Evolutionary conservation across 2,797 vertebrate species (phyloP), one percentile per base, ranked within the genome.

Genomic region (Crocodylus rhombifer): DNA sequence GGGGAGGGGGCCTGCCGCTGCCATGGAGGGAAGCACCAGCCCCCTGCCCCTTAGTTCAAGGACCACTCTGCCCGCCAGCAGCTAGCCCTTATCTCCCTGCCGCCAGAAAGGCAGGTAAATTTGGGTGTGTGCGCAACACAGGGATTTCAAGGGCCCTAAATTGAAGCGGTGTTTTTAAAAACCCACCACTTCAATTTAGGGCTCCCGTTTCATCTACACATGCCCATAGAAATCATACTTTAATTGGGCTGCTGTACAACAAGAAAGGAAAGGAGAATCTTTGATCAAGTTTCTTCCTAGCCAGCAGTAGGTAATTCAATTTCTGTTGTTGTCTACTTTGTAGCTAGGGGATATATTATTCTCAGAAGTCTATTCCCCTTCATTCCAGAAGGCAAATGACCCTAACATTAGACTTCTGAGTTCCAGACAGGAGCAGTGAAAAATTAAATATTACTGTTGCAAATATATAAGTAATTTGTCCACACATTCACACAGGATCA

Each of bases 351-450:
- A 91, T 42, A 77, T 17, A 90, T 57, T 91, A 58, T 90, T 97
- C 91, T 88, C 87, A 58, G 77, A 80, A 82, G 78, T 61, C 73
- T 78, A 87, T 42, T 94, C 91, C 51, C 76, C 26, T 86, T 97
- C 88, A 76, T 86, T 96, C 91, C 88, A 91, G 92, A 96, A 94
- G 89, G n/a, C 61, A 91, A 97, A 95, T n/a, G 76, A 96, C 87
- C 4, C 1, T 82, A 86, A 96, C 77, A 87, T 96, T 89, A 87
- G 77, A 84, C 77, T 79, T 76, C 42, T 61, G 81, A 42, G 21
- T 30, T 79, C 74, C 65, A 85, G 82, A 94, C 95, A 84, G 87
- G 55, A 87, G 77, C 77, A 91, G 86, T 88, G 89, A 88, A 65
- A 95, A 94, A 63, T 13, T 7, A 77, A 33, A 88, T 92, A 87